These are phyloP conservation scores for Myopa testacea DNA, from an alignment of 2,888 invertebrate genomes.

Conservation along the genomic window DNA sequence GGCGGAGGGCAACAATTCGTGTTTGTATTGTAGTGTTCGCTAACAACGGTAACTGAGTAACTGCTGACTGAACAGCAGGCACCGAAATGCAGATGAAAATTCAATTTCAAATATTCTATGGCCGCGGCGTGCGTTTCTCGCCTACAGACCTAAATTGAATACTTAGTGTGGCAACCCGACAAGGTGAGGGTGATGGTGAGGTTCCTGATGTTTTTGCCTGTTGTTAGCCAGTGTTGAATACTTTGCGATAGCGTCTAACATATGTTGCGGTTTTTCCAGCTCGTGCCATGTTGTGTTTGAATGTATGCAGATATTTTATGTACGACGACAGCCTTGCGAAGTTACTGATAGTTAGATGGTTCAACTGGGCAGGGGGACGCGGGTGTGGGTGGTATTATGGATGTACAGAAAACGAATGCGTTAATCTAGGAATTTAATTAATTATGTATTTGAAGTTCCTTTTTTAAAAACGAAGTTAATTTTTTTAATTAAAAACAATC, in stretches of 20 bases:
- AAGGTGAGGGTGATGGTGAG: constrained; percentile 15
- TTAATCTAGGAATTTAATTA: no score
- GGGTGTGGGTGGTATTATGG: no score
- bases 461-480: no score
- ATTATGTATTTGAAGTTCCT: no score
- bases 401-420: no score
- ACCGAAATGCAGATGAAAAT: constrained; percentile 21
- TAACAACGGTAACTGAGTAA: background rate
- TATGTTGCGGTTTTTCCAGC: constrained; percentile 39
- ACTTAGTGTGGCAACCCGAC: no score
- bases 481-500: no score
- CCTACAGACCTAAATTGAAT: background rate
- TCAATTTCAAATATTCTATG: constrained; percentile 21
- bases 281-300: constrained; percentile 49
- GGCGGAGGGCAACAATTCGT: background rate
- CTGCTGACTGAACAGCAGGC: constrained; percentile 19
- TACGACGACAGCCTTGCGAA: background rate
- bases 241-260: constrained; percentile 18
- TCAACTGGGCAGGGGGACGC: no score
- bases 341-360: background rate
- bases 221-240: constrained; percentile 20
- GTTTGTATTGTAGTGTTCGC: background rate
- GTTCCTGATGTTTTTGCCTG: constrained; percentile 11
- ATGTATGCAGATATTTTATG: constrained; percentile 22
- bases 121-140: background rate